Evolutionary conservation across 2,888 invertebrate species (phyloP).

Genomic region (Gymnosoma rotundatum): DNA sequence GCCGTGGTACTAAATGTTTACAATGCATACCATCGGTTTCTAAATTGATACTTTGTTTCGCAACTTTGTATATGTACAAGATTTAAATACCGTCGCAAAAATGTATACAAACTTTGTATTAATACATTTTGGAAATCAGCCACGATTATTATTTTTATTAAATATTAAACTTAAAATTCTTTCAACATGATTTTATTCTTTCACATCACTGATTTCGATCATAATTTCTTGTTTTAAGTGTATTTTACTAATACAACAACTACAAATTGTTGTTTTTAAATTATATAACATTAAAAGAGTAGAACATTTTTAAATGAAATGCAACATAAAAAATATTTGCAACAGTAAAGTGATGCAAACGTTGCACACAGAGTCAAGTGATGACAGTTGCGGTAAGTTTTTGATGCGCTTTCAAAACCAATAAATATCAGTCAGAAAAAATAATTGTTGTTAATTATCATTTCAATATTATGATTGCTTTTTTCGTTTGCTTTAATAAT

Average conservation of each 20-base stretch:
- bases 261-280: conserved; percentile 16
- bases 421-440: conserved; percentile 61
- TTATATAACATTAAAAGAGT: conserved; percentile 14
- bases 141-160: no score
- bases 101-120: no score
- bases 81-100: no score
- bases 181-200: conserved; percentile 22
- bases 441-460: conserved; percentile 64
- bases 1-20: no score
- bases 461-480: conserved; percentile 51
- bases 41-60: no score
- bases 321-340: neutral
- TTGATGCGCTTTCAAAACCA: conserved; percentile 77
- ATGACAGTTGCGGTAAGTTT: conserved; percentile 77
- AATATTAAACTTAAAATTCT: no score
- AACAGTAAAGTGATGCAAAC: conserved; percentile 38
- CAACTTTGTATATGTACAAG: no score
- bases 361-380: conserved; percentile 45
- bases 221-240: neutral
- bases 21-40: no score
- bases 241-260: conserved; percentile 17
- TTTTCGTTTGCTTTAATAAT: neutral
- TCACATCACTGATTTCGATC: neutral
- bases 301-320: conserved; percentile 10
- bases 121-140: no score